Percentiles rank a stretch among this genome's conserved stretches.
Evolutionary conservation across 2,888 invertebrate species (phyloP).

Genomic region (Lasioglossum zephyrum): DNA sequence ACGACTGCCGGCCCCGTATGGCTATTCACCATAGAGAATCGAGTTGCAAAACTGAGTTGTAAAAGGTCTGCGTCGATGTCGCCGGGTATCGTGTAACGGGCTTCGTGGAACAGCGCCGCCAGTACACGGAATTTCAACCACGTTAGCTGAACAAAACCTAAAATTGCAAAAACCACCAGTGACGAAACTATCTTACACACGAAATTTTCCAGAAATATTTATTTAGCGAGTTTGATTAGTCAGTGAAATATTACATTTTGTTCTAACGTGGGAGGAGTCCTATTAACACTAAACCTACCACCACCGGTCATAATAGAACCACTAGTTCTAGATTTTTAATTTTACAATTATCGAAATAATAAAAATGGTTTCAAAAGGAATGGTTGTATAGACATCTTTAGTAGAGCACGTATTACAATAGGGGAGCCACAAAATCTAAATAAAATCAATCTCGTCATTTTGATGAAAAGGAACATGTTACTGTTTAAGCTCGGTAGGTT

Average conservation of each 20-base stretch:
- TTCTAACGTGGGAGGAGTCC: accelerated
- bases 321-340: too few relatives aligned
- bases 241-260: neutral
- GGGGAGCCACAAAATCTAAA: too few relatives aligned
- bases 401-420: too few relatives aligned
- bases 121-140: neutral
- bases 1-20: conserved; percentile 40
- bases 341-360: too few relatives aligned
- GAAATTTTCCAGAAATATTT: neutral
- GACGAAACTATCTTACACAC: neutral
- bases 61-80: conserved; percentile 75
- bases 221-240: neutral
- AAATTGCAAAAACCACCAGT: neutral
- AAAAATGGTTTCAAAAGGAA: too few relatives aligned
- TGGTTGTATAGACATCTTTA: too few relatives aligned
- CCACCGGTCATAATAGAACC: too few relatives aligned
- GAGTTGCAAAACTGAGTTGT: conserved; percentile 80
- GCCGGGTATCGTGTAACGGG: conserved; percentile 60
- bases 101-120: conserved; percentile 18
- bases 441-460: too few relatives aligned
- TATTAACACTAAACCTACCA: neutral
- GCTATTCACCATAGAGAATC: conserved; percentile 76
- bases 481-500: too few relatives aligned
- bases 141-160: neutral
- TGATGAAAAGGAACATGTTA: too few relatives aligned